These are phyloP conservation scores for Plestiodon gilberti DNA, from an alignment of 2,113 vertebrate genomes.

Conservation along the genomic window DNA sequence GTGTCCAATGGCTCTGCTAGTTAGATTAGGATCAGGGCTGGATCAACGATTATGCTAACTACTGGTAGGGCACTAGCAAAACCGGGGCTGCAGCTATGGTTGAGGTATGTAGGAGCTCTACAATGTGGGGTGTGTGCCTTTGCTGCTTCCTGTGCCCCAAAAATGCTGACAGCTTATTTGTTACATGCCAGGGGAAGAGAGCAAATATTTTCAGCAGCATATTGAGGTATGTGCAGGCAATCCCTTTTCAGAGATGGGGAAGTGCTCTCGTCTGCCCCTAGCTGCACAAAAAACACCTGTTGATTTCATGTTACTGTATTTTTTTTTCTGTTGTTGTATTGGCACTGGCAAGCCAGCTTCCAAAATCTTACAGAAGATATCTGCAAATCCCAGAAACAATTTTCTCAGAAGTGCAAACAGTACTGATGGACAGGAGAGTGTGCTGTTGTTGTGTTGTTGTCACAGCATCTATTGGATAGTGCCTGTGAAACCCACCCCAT, in stretches of 20 bases:
- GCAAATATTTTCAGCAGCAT: not conserved
- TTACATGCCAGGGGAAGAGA: not conserved
- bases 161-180: not conserved
- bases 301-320: too few species aligned
- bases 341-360: not conserved
- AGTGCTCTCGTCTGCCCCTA: not conserved
- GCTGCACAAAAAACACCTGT: not conserved
- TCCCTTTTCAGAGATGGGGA: not conserved
- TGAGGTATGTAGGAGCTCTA: not conserved
- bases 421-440: too few species aligned
- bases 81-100: not conserved
- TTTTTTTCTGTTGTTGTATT: not conserved
- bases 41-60: not conserved
- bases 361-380: not conserved
- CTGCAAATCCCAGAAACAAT: not conserved
- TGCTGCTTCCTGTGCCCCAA: not conserved
- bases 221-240: not conserved
- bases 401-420: too few species aligned
- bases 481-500: too few species aligned
- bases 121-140: not conserved
- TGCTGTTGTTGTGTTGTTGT: too few species aligned
- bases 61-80: not conserved
- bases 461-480: too few species aligned
- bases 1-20: not conserved
- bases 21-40: conserved; percentile 15